These are phyloP conservation scores for Antheraea yamamai DNA, from an alignment of 2,888 invertebrate genomes.

Conservation along the genomic window DNA sequence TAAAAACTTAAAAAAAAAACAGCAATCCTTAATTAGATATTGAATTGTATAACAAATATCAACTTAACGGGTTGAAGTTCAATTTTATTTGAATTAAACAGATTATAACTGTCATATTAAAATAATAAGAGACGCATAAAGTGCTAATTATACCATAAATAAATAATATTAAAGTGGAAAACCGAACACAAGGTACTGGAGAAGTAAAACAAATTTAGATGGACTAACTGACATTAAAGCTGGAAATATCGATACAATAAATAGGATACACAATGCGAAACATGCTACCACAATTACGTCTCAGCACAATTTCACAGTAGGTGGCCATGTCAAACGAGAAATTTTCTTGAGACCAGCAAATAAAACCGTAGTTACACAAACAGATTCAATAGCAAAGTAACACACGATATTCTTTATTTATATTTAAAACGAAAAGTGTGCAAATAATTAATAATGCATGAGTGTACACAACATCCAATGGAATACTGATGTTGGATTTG, in stretches of 20 bases:
- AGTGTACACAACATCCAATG: constrained; percentile 53
- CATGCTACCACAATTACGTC: constrained; percentile 68
- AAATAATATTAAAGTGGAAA: not conserved
- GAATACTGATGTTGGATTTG: constrained; percentile 54
- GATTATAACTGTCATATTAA: not conserved
- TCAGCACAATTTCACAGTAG: constrained; percentile 63
- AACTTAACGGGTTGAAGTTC: not conserved
- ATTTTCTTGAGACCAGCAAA: constrained; percentile 53
- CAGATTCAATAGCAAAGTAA: constrained; percentile 45
- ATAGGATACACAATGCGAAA: constrained; percentile 37
- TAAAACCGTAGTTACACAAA: constrained; percentile 43
- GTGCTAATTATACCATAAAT: not conserved
- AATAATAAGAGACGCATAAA: not conserved
- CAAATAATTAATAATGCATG: constrained; percentile 48
- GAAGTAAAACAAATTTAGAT: constrained; percentile 22
- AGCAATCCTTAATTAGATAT: not conserved
- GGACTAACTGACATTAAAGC: constrained; percentile 40
- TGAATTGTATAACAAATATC: not conserved
- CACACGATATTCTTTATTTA: constrained; percentile 38
- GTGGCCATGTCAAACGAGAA: constrained; percentile 57
- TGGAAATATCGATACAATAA: constrained; percentile 26
- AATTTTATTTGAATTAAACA: not conserved
- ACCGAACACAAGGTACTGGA: constrained; percentile 11
- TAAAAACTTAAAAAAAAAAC: not conserved
- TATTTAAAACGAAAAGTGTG: constrained; percentile 45